Base-by-base conservation (phyloP, 2,797 vertebrate genomes). In the Podargus strigoides region DNA sequence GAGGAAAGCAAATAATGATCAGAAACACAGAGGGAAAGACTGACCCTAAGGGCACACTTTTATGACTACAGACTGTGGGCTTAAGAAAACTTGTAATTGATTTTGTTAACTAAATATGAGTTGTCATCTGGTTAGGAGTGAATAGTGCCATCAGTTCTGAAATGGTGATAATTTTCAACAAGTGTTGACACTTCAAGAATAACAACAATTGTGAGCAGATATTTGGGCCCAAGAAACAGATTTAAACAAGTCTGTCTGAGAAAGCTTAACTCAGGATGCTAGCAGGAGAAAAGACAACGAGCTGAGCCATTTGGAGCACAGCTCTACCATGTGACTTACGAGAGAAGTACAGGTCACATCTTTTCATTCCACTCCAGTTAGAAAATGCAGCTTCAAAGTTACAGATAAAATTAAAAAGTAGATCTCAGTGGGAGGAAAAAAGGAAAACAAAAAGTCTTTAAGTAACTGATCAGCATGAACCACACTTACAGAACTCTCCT, bases 341-440 rank as follows among this genome's bases (percentile, higher is more conserved):
- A 60, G n/a, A 86, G 22, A 78, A 84, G 37, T 24, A 81, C 8
- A 66, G 53, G 42, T 44, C 58, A 72, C 44, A 58, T 41, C 64
- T 89, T 87, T 64, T 75, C 66, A 68, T 59, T 93, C 39, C 46
- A 62, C 26, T 76, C 50, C 20, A 75, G 58, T 11, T 44, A 55
- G 69, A 93, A 94, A 91, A 86, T 7, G 28, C 18, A 74, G 34
- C 55, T 95, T 88, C 79, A 92, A 90, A 82, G 32, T 32, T 62
- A 84, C 11, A 81, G 30, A 68, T 32, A 60, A 69, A 93, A 90
- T 36, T 34, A 42, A 76, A 84, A 66, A 72, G 32, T 28, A 6
- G 20, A 84, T 72, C 69, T 72, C 58, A 77, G 18, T 13, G 27
- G 18, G 49, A 73, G 28, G 16, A 55, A 73, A 69, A 55, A 8